phyloP scores from a whole-genome alignment of 2,888 invertebrate genomes.

The Chrysomela aeneicollis region DNA sequence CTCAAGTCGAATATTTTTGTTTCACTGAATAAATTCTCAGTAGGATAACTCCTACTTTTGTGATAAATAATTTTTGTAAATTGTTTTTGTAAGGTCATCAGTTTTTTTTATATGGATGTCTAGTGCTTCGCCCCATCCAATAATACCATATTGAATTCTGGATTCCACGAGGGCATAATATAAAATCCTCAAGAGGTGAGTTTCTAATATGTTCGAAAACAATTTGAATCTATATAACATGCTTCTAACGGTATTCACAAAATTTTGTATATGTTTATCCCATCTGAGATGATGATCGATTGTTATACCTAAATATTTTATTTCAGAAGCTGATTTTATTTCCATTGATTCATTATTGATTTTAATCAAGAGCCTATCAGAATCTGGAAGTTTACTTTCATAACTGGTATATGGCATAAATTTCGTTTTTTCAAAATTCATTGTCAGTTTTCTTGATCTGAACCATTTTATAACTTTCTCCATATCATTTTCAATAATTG shows the following conservation, averaged over 20 bases:
- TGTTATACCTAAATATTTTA: not conserved
- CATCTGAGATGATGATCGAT: not conserved
- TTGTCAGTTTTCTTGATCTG: conserved; percentile 1
- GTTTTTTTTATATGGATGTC: not conserved
- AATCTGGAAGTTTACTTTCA: conserved; percentile 6
- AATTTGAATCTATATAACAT: not conserved
- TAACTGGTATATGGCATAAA: not conserved
- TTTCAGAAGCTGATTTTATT: conserved; percentile 1
- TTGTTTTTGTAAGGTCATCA: not conserved
- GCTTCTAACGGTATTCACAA: not conserved
- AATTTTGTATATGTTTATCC: not conserved
- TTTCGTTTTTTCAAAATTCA: conserved; percentile 12
- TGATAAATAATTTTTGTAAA: not conserved
- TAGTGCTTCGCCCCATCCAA: not conserved
- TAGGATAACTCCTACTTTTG: not conserved
- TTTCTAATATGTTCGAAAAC: not conserved
- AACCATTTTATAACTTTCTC: conserved; percentile 10
- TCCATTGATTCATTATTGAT: not conserved
- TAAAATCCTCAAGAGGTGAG: not conserved
- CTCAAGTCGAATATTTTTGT: no score
- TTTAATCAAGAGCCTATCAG: not conserved
- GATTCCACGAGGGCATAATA: not conserved
- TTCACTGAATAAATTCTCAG: no score
- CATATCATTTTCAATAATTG: conserved; percentile 2
- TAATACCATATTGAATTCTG: not conserved